Base-by-base conservation (phyloP, 2,797 vertebrate genomes). In the Galagoides demidoff region DNA sequence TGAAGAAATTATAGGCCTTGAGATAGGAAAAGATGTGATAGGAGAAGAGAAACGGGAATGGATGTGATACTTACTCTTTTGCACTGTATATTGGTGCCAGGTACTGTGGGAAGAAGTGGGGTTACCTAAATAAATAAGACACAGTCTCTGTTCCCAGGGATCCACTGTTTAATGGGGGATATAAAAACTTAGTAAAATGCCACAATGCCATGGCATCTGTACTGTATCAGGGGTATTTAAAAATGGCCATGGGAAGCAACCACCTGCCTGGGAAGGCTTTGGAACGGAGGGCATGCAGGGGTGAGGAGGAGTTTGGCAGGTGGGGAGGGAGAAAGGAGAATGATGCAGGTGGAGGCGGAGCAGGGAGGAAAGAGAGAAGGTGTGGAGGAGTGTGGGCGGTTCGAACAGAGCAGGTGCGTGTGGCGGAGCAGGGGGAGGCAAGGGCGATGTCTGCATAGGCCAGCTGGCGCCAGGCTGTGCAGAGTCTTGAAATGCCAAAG, bases 141-240 rank as follows among this genome's bases (percentile, higher is more conserved):
- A 25, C 1, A 73, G 39, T 86, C 86, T 89, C 85, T 45, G 31
- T 17, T 82, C 19, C 11, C 23, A 11, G 81, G 81, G 27, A 81
- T 13, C 29, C 37, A 16, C n/a, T 45, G 52, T 74, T 63, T 61
- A 52, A 31, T 23, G 10, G 37, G 5, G 17, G 10, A n/a, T 13
- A 55, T 29, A 31, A 2, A 49, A 63, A 45, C 39, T 52, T 66
- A 9, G 11, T 19, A 20, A 76, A 87, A 52, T 23, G 17, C 10
- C 59, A 45, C n/a, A 19, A 3, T 39, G 3, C 0, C 0, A 19
- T 25, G 43, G 37, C 25, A 1, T 68, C 2, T 19, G 2, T 23
- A 3, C n/a, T 84, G 7, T 31, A 34, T 43, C 59, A 23, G 11
- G 74, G 22, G 37, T 10, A 25, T 71, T 66, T 82, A 52, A 64